Conservation (phyloP, 2,888 invertebrate species). For the Epinotia bilunana region DNA sequence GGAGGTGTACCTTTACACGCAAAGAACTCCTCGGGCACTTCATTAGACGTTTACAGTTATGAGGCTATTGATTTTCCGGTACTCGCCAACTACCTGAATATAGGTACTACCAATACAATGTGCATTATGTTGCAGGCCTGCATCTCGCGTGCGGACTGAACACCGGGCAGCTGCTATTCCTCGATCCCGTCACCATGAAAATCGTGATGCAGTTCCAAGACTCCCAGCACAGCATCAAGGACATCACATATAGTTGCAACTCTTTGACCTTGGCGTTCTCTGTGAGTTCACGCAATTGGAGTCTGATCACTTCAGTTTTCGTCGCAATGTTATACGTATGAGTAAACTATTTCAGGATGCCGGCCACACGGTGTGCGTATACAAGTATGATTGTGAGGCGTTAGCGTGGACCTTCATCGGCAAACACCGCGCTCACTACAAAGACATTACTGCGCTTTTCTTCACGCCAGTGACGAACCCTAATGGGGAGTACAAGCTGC, state of each 20-base stretch:
- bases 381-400: conserved; percentile 67
- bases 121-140: conserved; percentile 64
- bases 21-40: no score
- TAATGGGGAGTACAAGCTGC: conserved; percentile 72
- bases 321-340: background rate
- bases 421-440: conserved; percentile 86
- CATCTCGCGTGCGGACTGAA: conserved; percentile 85
- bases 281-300: conserved; percentile 60
- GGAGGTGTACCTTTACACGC: no score
- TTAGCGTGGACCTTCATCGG: conserved; percentile 83
- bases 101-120: background rate
- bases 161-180: conserved; percentile 84
- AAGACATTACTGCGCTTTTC: conserved; percentile 81
- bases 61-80: no score
- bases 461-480: conserved; percentile 76
- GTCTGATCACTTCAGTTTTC: background rate
- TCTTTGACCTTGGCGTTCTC: conserved; percentile 83
- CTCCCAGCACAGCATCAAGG: conserved; percentile 72
- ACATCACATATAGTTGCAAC: conserved; percentile 81
- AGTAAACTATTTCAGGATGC: conserved; percentile 73
- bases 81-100: no score
- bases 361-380: conserved; percentile 79
- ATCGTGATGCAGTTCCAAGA: conserved; percentile 75
- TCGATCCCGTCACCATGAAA: conserved; percentile 84
- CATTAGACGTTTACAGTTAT: no score